Evolutionary conservation across 2,797 vertebrate species (phyloP).

Genomic region (Eulemur coronatus): DNA sequence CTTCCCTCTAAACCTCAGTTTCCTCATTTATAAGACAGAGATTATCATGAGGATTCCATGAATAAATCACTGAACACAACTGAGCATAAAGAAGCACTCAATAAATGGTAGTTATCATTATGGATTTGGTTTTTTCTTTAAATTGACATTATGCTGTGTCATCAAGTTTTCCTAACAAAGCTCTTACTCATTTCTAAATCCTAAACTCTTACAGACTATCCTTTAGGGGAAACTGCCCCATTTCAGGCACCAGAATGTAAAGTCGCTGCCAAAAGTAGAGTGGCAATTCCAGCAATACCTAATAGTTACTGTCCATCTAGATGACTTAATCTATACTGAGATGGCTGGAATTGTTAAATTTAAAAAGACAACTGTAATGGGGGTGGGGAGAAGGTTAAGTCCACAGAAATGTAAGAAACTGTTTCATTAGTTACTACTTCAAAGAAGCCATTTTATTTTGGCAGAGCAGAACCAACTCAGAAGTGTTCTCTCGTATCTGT

Average conservation of each 20-base stretch:
- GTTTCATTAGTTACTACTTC: conserved; percentile 19
- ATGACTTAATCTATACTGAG: not conserved
- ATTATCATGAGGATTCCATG: not conserved
- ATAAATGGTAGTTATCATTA: not conserved
- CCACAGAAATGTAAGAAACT: not conserved
- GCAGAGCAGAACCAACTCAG: not conserved
- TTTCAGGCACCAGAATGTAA: not conserved
- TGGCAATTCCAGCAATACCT: not conserved
- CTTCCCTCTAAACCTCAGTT: not conserved
- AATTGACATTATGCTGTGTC: not conserved
- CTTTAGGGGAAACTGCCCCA: not conserved
- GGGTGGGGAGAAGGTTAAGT: no score
- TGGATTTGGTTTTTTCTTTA: not conserved
- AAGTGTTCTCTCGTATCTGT: not conserved
- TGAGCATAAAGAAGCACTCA: not conserved
- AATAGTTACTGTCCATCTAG: not conserved
- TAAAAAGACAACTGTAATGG: not conserved
- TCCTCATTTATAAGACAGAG: not conserved
- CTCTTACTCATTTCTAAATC: not conserved
- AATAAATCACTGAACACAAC: not conserved
- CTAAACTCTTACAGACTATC: not conserved
- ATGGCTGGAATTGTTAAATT: not conserved
- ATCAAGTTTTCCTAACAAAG: conserved; percentile 4
- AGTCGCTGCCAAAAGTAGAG: not conserved
- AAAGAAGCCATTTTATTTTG: conserved; percentile 11